Base-by-base conservation (phyloP, 2,888 invertebrate species). In the Lampropteryx suffumata region DNA sequence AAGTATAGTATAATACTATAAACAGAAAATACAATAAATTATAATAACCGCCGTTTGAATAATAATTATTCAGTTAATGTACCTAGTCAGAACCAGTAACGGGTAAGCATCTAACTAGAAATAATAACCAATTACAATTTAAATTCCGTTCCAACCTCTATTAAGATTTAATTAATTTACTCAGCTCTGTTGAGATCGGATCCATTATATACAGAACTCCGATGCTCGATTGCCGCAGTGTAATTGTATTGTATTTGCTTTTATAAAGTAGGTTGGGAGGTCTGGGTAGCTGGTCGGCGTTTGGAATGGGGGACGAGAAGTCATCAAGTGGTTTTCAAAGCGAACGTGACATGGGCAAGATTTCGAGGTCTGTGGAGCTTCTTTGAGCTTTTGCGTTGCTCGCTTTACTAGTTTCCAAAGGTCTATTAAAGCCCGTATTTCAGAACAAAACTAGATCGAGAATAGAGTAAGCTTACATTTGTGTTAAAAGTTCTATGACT, bases 321-420 rank as follows among this genome's bases (percentile, higher is more conserved):
- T 67, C 67, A 69, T 69, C 61, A 63, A 65, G 63, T 55, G 56
- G 60, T 67, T 67, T 72, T 65, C 63, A 68, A 69, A 61, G 58
- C 42, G 48, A 65, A 67, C 73, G 69, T 73, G 75, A 69, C 66
- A 42, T 42, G 28, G 39, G 55, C 45, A 43, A 55, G 63, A 59
- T 67, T 64, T 43, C 26, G 57, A 61, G 63, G 66, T 69, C 65
- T 57, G 61, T 43, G 12, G 12, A 36, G 26, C 33, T 42, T 29
- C 21, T 37, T 36, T 21, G 14, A 26, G 17, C 10, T 27, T 21
- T 24, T 6, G 7, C 24, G 17, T 24, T 24, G 4, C 24, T 24
- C 3, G 27, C 1, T 35, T 44, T 12, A 29, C 11, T 28, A 35
- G 21, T 44, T 35, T 17, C 28, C 7, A 17, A 28, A 34, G 43